These are phyloP conservation scores for Neotoxoptera formosana DNA, from an alignment of 1,140 invertebrate species.

Conservation along the genomic window DNA sequence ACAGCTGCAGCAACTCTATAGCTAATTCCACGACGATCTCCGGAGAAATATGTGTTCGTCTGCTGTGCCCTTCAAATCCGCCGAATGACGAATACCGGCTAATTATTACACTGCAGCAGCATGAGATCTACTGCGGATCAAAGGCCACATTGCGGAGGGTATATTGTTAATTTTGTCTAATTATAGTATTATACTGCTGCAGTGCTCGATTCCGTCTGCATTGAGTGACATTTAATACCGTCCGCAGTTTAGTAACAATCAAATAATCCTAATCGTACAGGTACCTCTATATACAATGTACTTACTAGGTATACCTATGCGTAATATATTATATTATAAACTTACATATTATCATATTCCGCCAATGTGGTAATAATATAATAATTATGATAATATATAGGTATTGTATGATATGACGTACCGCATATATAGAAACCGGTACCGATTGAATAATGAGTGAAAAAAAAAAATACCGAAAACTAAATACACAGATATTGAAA, in stretches of 20 bases:
- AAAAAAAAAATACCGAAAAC: not conserved
- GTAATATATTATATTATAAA: too few relatives aligned
- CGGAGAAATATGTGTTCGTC: not conserved
- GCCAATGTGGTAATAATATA: not conserved
- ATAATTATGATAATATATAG: not conserved
- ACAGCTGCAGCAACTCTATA: not conserved
- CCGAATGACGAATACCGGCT: not conserved
- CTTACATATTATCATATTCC: not conserved
- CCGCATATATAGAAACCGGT: not conserved
- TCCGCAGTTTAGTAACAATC: not conserved
- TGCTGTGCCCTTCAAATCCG: not conserved
- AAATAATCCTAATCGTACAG: not conserved
- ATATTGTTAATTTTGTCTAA: not conserved
- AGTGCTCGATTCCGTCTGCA: not conserved
- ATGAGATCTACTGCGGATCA: not conserved
- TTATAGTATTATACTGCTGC: too few relatives aligned
- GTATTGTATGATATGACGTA: not conserved
- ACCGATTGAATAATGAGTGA: not conserved
- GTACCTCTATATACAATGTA: too few relatives aligned
- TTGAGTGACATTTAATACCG: not conserved
- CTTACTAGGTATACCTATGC: too few relatives aligned
- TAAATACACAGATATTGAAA: not conserved
- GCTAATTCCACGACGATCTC: not conserved
- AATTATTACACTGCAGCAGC: too few relatives aligned
- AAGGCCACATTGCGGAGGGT: not conserved